These are phyloP conservation scores for Tineola bisselliella DNA, from an alignment of 2,888 invertebrate genomes.

Conservation along the genomic window DNA sequence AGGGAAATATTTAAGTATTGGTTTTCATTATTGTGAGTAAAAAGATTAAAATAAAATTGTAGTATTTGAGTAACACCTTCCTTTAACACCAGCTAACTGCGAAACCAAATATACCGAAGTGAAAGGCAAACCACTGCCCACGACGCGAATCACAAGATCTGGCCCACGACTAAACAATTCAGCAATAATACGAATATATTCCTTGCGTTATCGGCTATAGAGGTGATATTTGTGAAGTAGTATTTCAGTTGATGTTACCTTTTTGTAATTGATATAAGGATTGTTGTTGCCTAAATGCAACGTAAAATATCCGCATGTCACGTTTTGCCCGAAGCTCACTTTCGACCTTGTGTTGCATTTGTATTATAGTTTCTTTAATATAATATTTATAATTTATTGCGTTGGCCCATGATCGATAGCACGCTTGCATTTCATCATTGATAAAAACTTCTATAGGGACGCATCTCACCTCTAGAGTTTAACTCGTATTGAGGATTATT, in stretches of 20 bases:
- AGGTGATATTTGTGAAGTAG: not conserved
- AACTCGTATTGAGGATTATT: too few species aligned
- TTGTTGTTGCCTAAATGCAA: conserved; percentile 5
- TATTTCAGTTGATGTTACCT: not conserved
- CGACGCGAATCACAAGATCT: conserved; percentile 22
- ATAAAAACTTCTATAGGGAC: too few species aligned
- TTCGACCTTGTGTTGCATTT: conserved; percentile 11
- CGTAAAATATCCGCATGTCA: conserved; percentile 10
- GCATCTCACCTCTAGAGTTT: too few species aligned
- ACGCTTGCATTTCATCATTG: not conserved
- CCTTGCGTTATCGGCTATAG: not conserved
- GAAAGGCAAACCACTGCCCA: conserved; percentile 55
- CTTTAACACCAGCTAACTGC: too few species aligned
- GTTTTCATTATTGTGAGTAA: too few species aligned
- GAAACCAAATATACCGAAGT: conserved; percentile 28
- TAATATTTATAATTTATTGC: not conserved
- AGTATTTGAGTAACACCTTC: not conserved
- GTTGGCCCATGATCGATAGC: not conserved
- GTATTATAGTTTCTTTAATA: not conserved
- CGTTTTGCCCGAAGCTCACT: conserved; percentile 5
- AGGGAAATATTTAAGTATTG: too few species aligned
- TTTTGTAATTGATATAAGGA: not conserved
- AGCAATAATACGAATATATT: not conserved
- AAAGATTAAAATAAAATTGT: not conserved
- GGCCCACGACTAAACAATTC: conserved; percentile 4